Evolutionary conservation across 2,113 vertebrate species (phyloP).

Genomic region (Psophia crepitans): DNA sequence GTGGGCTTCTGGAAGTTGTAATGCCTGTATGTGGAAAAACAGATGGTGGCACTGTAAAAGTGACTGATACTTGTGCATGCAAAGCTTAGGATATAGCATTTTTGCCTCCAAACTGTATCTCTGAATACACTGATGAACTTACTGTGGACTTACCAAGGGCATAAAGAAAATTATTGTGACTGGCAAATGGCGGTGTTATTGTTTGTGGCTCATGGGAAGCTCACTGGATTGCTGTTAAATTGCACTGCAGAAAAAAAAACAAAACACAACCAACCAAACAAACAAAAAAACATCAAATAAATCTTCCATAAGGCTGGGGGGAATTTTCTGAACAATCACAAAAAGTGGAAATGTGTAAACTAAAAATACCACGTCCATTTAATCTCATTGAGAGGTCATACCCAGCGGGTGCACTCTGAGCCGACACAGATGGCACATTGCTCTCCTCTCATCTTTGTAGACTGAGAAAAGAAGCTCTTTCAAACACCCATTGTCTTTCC

Average conservation of each 20-base stretch:
- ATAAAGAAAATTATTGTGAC: slow-evolving; percentile 42
- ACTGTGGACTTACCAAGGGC: slow-evolving; percentile 39
- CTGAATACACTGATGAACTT: slow-evolving; percentile 35
- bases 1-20: slow-evolving; percentile 53
- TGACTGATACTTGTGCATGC: slow-evolving; percentile 1
- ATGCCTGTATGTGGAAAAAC: slow-evolving; percentile 19
- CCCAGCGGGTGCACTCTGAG: background rate
- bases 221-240: slow-evolving; percentile 48
- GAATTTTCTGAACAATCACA: slow-evolving; percentile 51
- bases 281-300: background rate
- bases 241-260: background rate
- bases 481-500: background rate
- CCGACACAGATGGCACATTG: background rate
- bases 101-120: slow-evolving; percentile 26
- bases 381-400: background rate
- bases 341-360: slow-evolving; percentile 51
- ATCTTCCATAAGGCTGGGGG: background rate
- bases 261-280: too few species aligned
- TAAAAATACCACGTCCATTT: background rate
- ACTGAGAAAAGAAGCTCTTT: background rate
- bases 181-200: slow-evolving; percentile 12
- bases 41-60: slow-evolving; percentile 58
- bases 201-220: background rate
- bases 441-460: background rate
- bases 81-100: slow-evolving; percentile 16